Percentiles rank a stretch among this genome's conserved stretches.
phyloP scores from a whole-genome alignment of 2,888 invertebrate genomes.

The Napeogenes sylphis region DNA sequence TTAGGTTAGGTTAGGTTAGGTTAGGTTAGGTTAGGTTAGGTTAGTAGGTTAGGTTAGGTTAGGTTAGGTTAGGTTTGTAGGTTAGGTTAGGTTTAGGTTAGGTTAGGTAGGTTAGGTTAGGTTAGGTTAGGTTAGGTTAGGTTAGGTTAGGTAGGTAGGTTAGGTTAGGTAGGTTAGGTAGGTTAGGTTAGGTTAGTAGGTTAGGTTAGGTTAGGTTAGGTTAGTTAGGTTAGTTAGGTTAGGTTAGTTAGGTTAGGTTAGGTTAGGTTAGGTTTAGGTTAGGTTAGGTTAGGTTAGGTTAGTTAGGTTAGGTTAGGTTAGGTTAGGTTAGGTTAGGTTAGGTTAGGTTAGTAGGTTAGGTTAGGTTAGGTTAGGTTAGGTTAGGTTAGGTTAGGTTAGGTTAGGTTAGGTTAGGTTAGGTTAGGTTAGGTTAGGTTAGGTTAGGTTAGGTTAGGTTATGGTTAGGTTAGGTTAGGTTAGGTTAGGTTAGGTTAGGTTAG shows the following conservation, averaged over 20 bases:
- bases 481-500: conserved; percentile 31
- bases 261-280: not conserved
- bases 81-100: no score
- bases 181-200: no score
- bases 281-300: conserved; percentile 25
- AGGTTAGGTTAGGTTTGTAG: no score
- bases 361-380: conserved; percentile 11
- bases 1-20: conserved; percentile 31
- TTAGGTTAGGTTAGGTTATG: conserved; percentile 16
- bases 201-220: conserved; percentile 26
- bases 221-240: conserved; percentile 21
- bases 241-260: conserved; percentile 21
- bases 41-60: no score
- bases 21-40: conserved; percentile 33
- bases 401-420: conserved; percentile 15
- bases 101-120: conserved; percentile 16
- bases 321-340: conserved; percentile 8
- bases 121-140: conserved; percentile 31
- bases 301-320: conserved; percentile 14
- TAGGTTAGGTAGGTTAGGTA: conserved; percentile 29
- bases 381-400: conserved; percentile 15
- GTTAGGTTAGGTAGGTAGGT: conserved; percentile 30
- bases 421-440: conserved; percentile 16
- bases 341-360: no score
- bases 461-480: conserved; percentile 28